Percentiles rank a stretch among this genome's conserved stretches.
Evolutionary conservation across 1,140 invertebrate genomes (phyloP).

Genomic region (Diorhabda sublineata): DNA sequence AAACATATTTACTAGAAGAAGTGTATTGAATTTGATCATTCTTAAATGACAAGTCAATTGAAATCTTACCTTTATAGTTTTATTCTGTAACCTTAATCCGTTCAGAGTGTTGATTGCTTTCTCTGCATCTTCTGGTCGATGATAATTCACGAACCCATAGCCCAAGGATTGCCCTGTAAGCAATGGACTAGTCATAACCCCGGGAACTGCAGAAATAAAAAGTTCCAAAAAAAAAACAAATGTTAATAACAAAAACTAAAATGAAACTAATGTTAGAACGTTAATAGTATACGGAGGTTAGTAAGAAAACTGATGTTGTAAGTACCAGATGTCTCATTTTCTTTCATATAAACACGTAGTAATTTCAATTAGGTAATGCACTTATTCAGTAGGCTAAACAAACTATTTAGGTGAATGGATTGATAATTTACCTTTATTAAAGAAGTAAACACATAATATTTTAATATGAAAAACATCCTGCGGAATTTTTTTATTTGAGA

Average conservation of each 20-base stretch:
- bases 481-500: no score
- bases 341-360: no score
- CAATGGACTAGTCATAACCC: conserved; percentile 41
- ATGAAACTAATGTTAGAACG: conserved; percentile 18
- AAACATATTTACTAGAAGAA: no score
- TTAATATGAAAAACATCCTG: no score
- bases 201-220: conserved; percentile 40
- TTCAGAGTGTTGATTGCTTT: conserved; percentile 97
- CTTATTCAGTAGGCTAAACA: no score
- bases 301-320: not conserved
- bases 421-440: no score
- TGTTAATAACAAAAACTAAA: conserved; percentile 41
- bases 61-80: conserved; percentile 92
- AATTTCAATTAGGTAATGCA: no score
- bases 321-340: no score
- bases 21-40: no score
- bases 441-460: no score
- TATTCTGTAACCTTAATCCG: conserved; percentile 95
- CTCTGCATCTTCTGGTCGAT: conserved; percentile 92
- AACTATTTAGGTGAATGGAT: no score
- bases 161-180: conserved; percentile 93
- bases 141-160: conserved; percentile 99
- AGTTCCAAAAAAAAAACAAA: conserved; percentile 36
- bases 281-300: not conserved
- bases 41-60: not conserved